A percentile compares a stretch with the other conserved stretches of the same genome.
These are phyloP conservation scores for Trissoscelio sp. DNA, from an alignment of 2,888 invertebrate species.

Conservation along the genomic window DNA sequence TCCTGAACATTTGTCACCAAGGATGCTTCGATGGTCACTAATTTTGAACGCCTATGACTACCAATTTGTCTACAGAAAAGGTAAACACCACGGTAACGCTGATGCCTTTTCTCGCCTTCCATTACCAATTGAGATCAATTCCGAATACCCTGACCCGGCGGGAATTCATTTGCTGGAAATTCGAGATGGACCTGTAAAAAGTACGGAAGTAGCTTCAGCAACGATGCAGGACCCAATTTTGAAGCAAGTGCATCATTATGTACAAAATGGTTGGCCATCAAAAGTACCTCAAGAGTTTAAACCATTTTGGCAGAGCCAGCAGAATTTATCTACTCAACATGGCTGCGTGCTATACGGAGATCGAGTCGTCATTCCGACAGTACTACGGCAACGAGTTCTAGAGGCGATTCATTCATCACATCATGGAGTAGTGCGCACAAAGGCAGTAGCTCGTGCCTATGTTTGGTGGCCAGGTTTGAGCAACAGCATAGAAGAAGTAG, in stretches of 20 bases:
- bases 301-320: background rate
- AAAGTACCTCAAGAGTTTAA: background rate
- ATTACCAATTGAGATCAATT: background rate
- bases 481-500: background rate
- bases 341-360: conserved; percentile 34
- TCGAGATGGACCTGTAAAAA: conserved; percentile 10
- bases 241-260: background rate
- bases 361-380: conserved; percentile 19
- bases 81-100: conserved; percentile 7
- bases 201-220: background rate
- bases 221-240: background rate
- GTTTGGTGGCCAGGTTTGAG: conserved; percentile 31
- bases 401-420: conserved; percentile 11
- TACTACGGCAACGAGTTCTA: background rate
- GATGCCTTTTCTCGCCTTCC: conserved; percentile 14
- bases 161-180: conserved; percentile 33
- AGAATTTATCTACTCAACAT: background rate
- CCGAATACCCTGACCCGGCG: too few species aligned
- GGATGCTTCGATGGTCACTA: conserved; percentile 23
- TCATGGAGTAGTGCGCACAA: conserved; percentile 25
- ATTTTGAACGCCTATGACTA: conserved; percentile 13
- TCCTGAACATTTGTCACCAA: conserved; percentile 12
- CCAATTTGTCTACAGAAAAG: conserved; percentile 12
- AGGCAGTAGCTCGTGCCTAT: conserved; percentile 14
- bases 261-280: conserved; percentile 15